Evolutionary conservation across 2,113 vertebrate species (phyloP).

Genomic region (Panthera tigris): DNA sequence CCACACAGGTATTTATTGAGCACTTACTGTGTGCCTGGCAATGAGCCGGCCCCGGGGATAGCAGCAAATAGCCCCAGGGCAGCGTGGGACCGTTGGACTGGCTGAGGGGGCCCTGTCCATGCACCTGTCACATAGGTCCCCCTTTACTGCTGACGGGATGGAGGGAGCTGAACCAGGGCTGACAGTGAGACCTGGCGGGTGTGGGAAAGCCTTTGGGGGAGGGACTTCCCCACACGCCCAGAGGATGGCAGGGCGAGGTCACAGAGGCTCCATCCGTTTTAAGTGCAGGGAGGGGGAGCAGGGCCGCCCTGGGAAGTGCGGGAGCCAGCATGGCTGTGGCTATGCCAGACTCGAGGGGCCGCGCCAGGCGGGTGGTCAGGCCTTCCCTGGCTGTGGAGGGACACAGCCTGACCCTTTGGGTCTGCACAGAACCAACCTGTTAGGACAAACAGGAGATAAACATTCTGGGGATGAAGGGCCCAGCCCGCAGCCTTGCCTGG

Average conservation of each 20-base stretch:
- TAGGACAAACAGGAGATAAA: neutral
- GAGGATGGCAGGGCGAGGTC: neutral
- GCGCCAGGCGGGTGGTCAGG: accelerated
- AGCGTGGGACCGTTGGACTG: accelerated
- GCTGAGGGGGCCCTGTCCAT: neutral
- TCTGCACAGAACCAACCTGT: neutral
- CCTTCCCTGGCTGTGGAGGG: neutral
- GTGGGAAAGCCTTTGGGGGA: neutral
- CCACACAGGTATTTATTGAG: neutral
- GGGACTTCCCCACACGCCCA: neutral
- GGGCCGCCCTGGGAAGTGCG: neutral
- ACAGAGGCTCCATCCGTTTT: no score
- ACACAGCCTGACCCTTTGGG: neutral
- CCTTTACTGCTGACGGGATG: neutral
- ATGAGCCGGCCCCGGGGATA: neutral
- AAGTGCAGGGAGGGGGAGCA: neutral
- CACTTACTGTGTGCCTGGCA: neutral
- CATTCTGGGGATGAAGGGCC: neutral
- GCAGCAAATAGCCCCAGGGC: neutral
- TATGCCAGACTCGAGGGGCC: no score
- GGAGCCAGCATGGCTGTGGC: neutral
- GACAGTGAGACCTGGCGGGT: neutral
- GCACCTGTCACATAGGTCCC: no score
- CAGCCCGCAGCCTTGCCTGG: neutral
- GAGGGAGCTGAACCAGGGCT: neutral